Evolutionary conservation across 2,113 vertebrate species (phyloP), one percentile per base, ranked within the genome.

Genomic region (Festucalex cinctus): DNA sequence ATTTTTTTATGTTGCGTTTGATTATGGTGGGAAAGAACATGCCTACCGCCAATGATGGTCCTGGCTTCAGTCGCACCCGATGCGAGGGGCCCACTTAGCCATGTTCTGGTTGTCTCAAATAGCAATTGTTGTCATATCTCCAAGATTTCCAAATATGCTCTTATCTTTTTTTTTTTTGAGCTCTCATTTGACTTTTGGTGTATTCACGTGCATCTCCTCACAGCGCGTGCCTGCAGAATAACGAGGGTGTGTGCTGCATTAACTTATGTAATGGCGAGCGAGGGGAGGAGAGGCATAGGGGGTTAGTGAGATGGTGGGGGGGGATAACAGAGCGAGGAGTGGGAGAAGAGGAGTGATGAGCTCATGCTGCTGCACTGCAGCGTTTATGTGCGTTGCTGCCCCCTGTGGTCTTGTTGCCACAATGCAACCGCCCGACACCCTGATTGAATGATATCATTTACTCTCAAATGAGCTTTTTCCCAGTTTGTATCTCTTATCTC

Each of bases 301-400:
- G 19, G 22, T 61, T 61, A 41, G 59, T 41, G 59, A 41, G 32
- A 64, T 69, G 65, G 78, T 73, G 76, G 77, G 63, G 59, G 56
- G 36, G 67, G 72, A 70, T 9, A 5, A 13, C 71, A 32, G 65
- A 51, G 22, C 62, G 69, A 66, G 78, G 73, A 62, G 68, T 68
- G 75, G 76, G 36, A 65, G 62, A 56, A 35, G 66, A 76, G 72
- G 83, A 73, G 80, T 80, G 88, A 89, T 90, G 89, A 89, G 85
- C 88, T 90, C 88, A 90, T 88, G 87, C 75, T 89, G 86, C 86
- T 88, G 88, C 88, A 89, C 87, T 91, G 89, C 89, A 91, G 88
- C 81, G 80, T 78, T 81, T 66, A 69, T 46, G 81, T 78, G 78
- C 77, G 62, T 71, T 57, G 65, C 78, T 80, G 74, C 83, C 77